Base-by-base conservation (phyloP, 1,140 invertebrate genomes). In the Tetragnatha versicolor region DNA sequence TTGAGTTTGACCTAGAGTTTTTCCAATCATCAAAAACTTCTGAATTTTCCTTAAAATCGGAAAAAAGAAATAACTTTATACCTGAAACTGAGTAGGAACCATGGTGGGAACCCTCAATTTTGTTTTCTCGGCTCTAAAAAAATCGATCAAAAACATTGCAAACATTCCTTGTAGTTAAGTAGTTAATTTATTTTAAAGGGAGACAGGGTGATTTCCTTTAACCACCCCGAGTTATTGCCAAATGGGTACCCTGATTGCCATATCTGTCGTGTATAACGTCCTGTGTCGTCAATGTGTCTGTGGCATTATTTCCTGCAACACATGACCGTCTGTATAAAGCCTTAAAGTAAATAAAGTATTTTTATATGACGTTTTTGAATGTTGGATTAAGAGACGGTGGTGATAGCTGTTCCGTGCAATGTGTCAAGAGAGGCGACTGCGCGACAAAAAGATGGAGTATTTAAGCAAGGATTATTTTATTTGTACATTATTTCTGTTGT, bases 251-350 rank as follows among this genome's bases (percentile, higher is more conserved):
- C 49, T 25, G 39, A 10, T 58, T 75, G 70, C 70, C 70, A 75
- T 75, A 75, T 35, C 5, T 75, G 45, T 75, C n/a, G 45, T 61
- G 55, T 75, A 39, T 47, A 61, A 25, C 60, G 14, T 39, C 12
- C 53, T 75, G 70, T 75, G 39, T 20, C 45, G 69, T 61, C n/a
- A 63, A 35, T 37, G 29, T 75, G n/a, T n/a, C n/a, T n/a, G 58
- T 75, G 70, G 58, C 70, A 75, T 75, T 61, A 75, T 73, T 75
- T 75, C 63, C 70, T 60, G 49, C 31, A 58, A 12, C 31, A 51
- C 39, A 61, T 39, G 63, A 35, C 20, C 25, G 27, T n/a, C 20
- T 75, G 37, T 61, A 61, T 27, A 61, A 60, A 61, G 25, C n/a
- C 20, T 17, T 10, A 27, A 35, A 29, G 33, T 2, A 7, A 47